Conservation (phyloP, 2,113 vertebrate genomes). For the Antidorcas marsupialis region DNA sequence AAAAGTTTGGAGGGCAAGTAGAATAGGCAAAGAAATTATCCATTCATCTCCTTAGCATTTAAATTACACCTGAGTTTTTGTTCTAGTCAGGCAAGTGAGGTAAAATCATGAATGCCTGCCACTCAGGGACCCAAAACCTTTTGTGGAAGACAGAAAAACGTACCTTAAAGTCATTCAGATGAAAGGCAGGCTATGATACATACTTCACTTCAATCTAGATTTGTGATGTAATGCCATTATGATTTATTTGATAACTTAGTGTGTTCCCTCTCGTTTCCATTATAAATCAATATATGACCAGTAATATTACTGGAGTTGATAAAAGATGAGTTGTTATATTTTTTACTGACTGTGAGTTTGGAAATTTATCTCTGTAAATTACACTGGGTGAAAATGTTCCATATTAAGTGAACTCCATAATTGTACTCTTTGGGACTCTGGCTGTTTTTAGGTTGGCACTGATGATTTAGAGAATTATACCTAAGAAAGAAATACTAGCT, state of each 20-base stretch:
- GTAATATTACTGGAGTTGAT: background rate
- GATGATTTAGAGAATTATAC: conserved; percentile 12
- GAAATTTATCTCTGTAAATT: conserved; percentile 24
- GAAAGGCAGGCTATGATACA: background rate
- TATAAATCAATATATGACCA: background rate
- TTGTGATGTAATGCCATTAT: background rate
- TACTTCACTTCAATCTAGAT: background rate
- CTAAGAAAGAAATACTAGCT: conserved; percentile 2
- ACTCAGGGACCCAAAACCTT: background rate
- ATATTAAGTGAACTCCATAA: conserved; percentile 18
- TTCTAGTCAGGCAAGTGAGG: background rate
- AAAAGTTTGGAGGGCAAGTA: background rate
- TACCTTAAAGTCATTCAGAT: background rate
- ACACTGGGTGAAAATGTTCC: background rate
- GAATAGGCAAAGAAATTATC: background rate
- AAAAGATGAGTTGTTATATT: background rate
- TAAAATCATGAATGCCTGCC: background rate
- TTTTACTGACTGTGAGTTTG: background rate
- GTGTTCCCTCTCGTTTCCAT: background rate
- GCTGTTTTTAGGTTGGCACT: conserved; percentile 4
- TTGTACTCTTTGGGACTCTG: background rate
- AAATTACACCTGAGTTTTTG: background rate
- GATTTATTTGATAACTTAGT: background rate
- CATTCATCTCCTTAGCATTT: background rate
- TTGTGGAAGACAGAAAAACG: background rate